Evolutionary conservation across 1,140 invertebrate species (phyloP).

Genomic region (Caerostris extrusa): DNA sequence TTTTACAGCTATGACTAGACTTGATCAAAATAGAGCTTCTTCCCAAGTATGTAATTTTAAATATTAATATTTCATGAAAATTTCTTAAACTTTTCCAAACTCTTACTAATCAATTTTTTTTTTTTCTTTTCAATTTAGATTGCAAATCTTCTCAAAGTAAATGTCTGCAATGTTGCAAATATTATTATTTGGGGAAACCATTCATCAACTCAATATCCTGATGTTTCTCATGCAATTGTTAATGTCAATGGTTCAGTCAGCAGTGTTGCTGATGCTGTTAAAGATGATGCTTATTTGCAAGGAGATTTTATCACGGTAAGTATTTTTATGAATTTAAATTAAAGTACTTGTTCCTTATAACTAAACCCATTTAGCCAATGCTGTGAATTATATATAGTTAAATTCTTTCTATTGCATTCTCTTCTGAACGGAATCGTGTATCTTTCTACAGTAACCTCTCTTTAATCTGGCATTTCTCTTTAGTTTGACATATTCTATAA

Average conservation of each 20-base stretch:
- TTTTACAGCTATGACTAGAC: slow-evolving; percentile 98
- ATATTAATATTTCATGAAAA: neutral
- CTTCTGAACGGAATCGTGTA: too few relatives aligned
- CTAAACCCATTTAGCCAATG: too few relatives aligned
- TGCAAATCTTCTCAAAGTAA: slow-evolving; percentile 83
- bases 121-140: slow-evolving; percentile 81
- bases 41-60: slow-evolving; percentile 85
- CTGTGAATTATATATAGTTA: too few relatives aligned
- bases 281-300: slow-evolving; percentile 91
- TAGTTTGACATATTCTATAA: too few relatives aligned
- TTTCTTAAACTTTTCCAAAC: neutral
- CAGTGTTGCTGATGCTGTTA: slow-evolving; percentile 87
- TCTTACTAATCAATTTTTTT: neutral
- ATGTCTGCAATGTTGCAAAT: slow-evolving; percentile 90
- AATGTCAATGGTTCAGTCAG: slow-evolving; percentile 80
- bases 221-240: slow-evolving; percentile 91
- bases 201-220: slow-evolving; percentile 98
- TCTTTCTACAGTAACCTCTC: too few relatives aligned
- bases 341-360: too few relatives aligned
- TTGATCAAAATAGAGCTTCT: slow-evolving; percentile 98
- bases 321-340: neutral
- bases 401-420: too few relatives aligned
- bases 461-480: too few relatives aligned
- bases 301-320: slow-evolving; percentile 88
- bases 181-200: slow-evolving; percentile 99